Conservation (phyloP, 2,888 invertebrate species). For the Gastracanthus pulcherrimus region DNA sequence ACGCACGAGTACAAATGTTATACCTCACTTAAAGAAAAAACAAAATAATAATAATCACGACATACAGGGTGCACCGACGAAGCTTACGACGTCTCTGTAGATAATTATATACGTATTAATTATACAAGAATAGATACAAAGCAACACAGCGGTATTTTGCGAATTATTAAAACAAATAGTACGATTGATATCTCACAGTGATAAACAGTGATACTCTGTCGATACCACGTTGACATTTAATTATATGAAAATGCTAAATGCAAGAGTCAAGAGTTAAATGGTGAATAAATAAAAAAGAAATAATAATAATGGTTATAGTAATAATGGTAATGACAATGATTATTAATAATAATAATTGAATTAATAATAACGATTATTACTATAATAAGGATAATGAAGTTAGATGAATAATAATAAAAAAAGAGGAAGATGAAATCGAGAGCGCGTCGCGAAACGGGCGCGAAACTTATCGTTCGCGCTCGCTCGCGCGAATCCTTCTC, state of each 20-base stretch:
- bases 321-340: conserved; percentile 36
- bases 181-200: conserved; percentile 60
- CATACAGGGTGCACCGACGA: conserved; percentile 75
- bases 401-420: conserved; percentile 18
- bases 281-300: conserved; percentile 18
- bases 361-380: conserved; percentile 42
- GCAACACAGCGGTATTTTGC: conserved; percentile 64
- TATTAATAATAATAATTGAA: conserved; percentile 44
- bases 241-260: conserved; percentile 44
- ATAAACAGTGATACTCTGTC: conserved; percentile 61
- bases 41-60: conserved; percentile 63
- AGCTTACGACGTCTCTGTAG: conserved; percentile 69
- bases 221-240: conserved; percentile 53
- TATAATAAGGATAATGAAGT: conserved; percentile 28
- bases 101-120: conserved; percentile 62
- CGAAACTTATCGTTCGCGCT: conserved; percentile 24
- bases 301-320: conserved; percentile 41
- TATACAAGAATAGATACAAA: conserved; percentile 39
- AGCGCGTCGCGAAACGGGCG: conserved; percentile 24
- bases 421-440: conserved; percentile 42
- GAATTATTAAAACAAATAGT: conserved; percentile 56
- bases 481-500: conserved; percentile 60
- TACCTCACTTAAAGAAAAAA: conserved; percentile 67
- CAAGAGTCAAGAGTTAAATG: conserved; percentile 52
- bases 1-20: conserved; percentile 75